Evolutionary conservation across 2,113 vertebrate species (phyloP).

Genomic region (Cyphomyrus plagiostoma): DNA sequence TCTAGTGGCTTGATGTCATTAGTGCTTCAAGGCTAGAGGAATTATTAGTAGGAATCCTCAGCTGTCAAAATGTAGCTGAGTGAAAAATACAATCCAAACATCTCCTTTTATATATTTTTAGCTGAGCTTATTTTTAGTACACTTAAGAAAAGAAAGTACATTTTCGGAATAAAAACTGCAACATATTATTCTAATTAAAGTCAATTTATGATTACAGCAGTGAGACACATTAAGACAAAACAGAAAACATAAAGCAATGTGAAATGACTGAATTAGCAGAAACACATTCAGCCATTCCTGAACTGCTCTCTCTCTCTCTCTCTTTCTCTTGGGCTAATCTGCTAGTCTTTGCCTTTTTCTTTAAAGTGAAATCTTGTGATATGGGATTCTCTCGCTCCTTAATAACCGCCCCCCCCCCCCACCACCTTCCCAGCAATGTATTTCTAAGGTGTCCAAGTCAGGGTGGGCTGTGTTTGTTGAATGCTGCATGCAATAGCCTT

Average conservation of each 20-base stretch:
- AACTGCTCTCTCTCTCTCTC: background rate
- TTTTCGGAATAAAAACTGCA: slow-evolving; percentile 13
- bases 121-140: slow-evolving; percentile 8
- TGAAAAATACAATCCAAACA: slow-evolving; percentile 13
- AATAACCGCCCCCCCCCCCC: background rate
- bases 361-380: background rate
- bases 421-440: background rate
- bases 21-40: slow-evolving; percentile 21
- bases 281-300: slow-evolving; percentile 13
- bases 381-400: background rate
- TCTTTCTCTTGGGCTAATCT: background rate
- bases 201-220: slow-evolving; percentile 16
- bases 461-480: background rate
- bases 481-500: background rate
- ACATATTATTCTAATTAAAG: slow-evolving; percentile 16
- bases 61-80: slow-evolving; percentile 12
- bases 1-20: slow-evolving; percentile 35
- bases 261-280: slow-evolving; percentile 22
- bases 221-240: background rate
- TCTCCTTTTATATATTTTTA: background rate
- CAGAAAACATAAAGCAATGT: background rate
- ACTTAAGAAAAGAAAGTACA: slow-evolving; percentile 12
- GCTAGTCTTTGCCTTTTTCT: background rate
- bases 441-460: background rate
- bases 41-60: slow-evolving; percentile 19